These are phyloP conservation scores for Phaethon lepturus DNA, from an alignment of 2,113 vertebrate species.

Conservation along the genomic window DNA sequence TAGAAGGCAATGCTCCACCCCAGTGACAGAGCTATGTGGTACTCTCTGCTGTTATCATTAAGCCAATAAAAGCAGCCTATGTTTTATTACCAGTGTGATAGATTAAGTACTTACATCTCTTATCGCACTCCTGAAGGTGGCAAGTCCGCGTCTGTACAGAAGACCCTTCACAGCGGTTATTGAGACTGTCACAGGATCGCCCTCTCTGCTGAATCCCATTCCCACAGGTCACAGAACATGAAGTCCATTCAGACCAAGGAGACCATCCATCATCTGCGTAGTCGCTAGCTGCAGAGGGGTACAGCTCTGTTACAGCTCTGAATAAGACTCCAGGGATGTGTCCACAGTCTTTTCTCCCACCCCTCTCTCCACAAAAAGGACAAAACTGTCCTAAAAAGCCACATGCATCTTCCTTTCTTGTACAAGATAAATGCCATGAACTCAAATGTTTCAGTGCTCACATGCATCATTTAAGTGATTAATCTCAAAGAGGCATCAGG, in stretches of 20 bases:
- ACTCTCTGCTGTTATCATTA: not conserved
- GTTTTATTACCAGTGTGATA: not conserved
- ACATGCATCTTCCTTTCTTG: not conserved
- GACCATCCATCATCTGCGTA: slow-evolving; percentile 92
- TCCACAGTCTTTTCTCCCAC: not conserved
- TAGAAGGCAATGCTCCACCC: not conserved
- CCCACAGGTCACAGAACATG: slow-evolving; percentile 93
- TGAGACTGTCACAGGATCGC: slow-evolving; percentile 97
- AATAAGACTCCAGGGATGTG: not conserved
- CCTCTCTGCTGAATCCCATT: slow-evolving; percentile 96
- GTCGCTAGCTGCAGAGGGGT: slow-evolving; percentile 78
- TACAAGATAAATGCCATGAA: not conserved
- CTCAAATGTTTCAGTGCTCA: not conserved
- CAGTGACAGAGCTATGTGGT: not conserved
- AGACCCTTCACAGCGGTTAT: slow-evolving; percentile 93
- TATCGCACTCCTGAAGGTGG: slow-evolving; percentile 94
- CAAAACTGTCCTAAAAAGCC: not conserved
- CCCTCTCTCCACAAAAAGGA: not conserved
- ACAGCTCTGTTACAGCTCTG: not conserved
- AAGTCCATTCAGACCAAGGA: slow-evolving; percentile 98
- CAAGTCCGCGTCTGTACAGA: slow-evolving; percentile 98
- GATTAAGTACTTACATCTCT: slow-evolving; percentile 88
- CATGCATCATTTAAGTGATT: fast-evolving
- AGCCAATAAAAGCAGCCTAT: not conserved
- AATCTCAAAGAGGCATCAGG: not conserved